Conservation (phyloP, 2,113 vertebrate species). For the Saguinus midas region DNA sequence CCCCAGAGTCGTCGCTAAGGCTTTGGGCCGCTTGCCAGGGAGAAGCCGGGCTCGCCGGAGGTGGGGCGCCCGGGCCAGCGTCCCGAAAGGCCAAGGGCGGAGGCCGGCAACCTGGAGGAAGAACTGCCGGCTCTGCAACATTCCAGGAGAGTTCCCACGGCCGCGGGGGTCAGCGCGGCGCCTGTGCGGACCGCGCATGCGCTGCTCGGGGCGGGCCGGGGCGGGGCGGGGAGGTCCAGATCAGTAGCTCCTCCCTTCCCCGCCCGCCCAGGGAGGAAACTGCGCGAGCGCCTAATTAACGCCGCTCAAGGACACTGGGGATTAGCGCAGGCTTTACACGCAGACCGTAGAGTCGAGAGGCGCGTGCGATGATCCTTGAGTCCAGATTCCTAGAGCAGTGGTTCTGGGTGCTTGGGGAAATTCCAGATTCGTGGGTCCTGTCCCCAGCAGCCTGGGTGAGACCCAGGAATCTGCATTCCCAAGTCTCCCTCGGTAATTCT, state of each 20-base stretch:
- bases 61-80: neutral
- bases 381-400: conserved; percentile 2
- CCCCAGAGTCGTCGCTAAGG: neutral
- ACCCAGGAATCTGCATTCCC: neutral
- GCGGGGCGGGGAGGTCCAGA: fast-evolving
- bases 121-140: fast-evolving
- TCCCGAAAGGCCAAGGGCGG: fast-evolving
- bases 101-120: neutral
- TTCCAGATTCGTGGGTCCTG: neutral
- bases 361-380: neutral
- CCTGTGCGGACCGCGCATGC: fast-evolving
- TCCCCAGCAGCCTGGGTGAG: neutral
- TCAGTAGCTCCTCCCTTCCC: fast-evolving
- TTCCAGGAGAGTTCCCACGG: fast-evolving
- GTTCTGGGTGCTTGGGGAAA: neutral
- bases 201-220: no score
- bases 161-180: fast-evolving
- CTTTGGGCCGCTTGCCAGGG: neutral
- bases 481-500: neutral
- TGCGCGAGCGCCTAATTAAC: neutral
- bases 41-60: neutral
- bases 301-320: neutral
- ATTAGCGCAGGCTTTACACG: neutral
- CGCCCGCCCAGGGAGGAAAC: neutral
- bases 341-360: neutral